phyloP scores from a whole-genome alignment of 2,888 invertebrate species.

The Acleris emargana region DNA sequence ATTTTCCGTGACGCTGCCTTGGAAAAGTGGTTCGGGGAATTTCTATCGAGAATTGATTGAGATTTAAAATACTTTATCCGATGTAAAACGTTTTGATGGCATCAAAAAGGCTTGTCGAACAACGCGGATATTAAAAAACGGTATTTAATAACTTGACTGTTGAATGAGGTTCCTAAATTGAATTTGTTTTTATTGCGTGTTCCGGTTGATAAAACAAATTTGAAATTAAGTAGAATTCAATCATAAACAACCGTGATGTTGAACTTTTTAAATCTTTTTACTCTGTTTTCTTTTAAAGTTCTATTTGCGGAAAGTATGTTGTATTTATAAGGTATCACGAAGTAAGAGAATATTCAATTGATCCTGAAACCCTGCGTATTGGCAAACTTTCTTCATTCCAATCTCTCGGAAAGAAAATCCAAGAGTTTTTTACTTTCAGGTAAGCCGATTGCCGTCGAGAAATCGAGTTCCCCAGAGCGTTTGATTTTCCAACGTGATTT shows the following conservation, averaged over 20 bases:
- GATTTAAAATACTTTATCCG: constrained; percentile 23
- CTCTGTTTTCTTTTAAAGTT: not conserved
- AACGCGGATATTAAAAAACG: no score
- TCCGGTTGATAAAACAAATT: no score
- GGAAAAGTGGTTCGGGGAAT: constrained; percentile 17
- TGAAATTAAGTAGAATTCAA: no score
- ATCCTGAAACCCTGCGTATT: constrained; percentile 18
- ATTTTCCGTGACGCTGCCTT: constrained; percentile 28
- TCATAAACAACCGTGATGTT: not conserved
- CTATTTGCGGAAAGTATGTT: constrained; percentile 1
- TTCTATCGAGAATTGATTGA: constrained; percentile 31
- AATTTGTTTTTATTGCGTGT: no score
- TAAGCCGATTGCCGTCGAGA: constrained; percentile 17
- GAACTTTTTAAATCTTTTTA: not conserved
- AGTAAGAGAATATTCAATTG: constrained; percentile 23
- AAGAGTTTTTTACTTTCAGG: constrained; percentile 10
- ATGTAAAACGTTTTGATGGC: constrained; percentile 22
- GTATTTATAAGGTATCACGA: constrained; percentile 21
- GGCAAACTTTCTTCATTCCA: constrained; percentile 31
- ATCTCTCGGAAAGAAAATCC: constrained; percentile 22
- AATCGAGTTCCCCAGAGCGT: constrained; percentile 6
- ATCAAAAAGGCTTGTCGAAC: not conserved
- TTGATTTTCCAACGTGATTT: constrained; percentile 6
- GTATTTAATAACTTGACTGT: no score
- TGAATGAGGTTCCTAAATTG: no score